Evolutionary conservation across 2,113 vertebrate genomes (phyloP).

Genomic region (Heteronetta atricapilla): DNA sequence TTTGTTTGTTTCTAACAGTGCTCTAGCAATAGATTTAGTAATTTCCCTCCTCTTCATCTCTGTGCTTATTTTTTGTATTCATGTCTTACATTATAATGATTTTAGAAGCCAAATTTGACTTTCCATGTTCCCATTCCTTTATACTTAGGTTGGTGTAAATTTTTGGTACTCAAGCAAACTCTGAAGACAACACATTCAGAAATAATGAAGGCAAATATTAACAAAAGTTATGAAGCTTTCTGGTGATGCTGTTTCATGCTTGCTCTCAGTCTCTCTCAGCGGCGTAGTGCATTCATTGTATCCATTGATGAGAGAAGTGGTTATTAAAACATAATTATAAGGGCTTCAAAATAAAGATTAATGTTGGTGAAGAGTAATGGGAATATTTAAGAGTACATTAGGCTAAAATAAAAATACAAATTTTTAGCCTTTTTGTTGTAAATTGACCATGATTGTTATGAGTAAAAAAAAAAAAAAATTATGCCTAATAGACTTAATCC

Average conservation of each 20-base stretch:
- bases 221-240: neutral
- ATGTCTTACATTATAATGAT: neutral
- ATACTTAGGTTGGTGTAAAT: neutral
- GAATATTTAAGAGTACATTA: neutral
- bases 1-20: neutral
- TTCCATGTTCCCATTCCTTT: neutral
- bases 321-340: neutral
- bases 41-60: neutral
- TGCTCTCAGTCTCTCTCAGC: neutral
- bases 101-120: neutral
- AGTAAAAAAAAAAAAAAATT: neutral
- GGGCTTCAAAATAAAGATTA: neutral
- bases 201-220: neutral
- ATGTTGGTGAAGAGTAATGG: neutral
- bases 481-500: neutral
- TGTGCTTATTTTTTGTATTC: neutral
- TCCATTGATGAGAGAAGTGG: neutral
- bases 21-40: neutral
- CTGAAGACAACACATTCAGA: neutral
- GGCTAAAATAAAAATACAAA: neutral
- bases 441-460: neutral
- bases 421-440: neutral
- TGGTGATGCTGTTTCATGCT: neutral
- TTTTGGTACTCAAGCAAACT: neutral
- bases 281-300: neutral